Base-by-base conservation (phyloP, 2,888 invertebrate species). In the Lissonota sp. region DNA sequence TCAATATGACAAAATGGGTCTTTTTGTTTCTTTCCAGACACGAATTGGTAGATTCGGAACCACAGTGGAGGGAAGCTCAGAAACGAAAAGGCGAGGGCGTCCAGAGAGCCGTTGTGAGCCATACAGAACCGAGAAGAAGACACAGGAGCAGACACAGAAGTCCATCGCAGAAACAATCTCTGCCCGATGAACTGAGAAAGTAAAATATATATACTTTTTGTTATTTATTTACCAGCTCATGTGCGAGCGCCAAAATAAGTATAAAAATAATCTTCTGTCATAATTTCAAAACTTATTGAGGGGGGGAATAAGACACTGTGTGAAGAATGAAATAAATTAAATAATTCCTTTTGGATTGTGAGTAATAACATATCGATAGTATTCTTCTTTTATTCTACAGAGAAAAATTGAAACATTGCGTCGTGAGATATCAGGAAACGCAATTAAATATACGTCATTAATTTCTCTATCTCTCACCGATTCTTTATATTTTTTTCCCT, bases 11-110 rank as follows among this genome's bases (percentile, higher is more conserved):
- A 1, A 12, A 5, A n/a, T n/a, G n/a, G n/a, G n/a, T 69, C 26
- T 49, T 78, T 16, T 67, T 57, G 7, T 57, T 71, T 46, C 80
- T 72, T 76, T 89, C 66, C 84, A 93, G 93, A 84, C 93, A 93
- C 85, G 97, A 97, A 92, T 94, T 98, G 87, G 96, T 98, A 62
- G 97, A 98, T 91, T 97, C 97, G 6, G 97, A 97, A 87, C 95
- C 96, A 70, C 98, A 98, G 92, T 98, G 98, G 98, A 95, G 96
- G 86, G 97, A 98, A 93, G 97, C 97, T 58, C 96, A 97, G 91
- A 95, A 95, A 87, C 95, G 96, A 87, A 95, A 96, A 90, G 95
- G 96, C 55, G 94, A 94, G 82, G 93, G 91, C 67, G 91, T 92
- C 84, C 92, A 92, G 87, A 91, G 91, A 86, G 92, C 92, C 63